Evolutionary conservation across 2,888 invertebrate genomes (phyloP).

Genomic region (Spicauda simplicius): DNA sequence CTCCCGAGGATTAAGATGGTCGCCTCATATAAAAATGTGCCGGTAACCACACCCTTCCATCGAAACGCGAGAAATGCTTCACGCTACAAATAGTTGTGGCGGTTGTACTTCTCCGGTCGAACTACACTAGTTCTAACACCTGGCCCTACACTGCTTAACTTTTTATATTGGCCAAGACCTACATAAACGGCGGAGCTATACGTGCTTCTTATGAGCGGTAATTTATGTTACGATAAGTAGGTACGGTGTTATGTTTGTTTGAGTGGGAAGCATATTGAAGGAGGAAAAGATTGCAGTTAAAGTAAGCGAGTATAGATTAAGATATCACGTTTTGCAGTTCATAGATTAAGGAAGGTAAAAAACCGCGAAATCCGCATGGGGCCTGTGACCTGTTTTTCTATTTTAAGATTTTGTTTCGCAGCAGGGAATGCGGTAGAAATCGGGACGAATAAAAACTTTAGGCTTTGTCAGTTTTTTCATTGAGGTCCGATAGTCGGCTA

Average conservation of each 20-base stretch:
- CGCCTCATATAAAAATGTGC: too few relatives aligned
- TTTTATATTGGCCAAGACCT: too few relatives aligned
- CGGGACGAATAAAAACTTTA: slow-evolving; percentile 12
- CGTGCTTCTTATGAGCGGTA: neutral
- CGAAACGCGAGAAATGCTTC: too few relatives aligned
- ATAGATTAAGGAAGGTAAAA: neutral
- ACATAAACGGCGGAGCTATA: too few relatives aligned
- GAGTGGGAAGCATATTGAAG: neutral
- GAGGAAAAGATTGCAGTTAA: neutral
- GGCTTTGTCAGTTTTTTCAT: slow-evolving; percentile 13
- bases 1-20: too few relatives aligned
- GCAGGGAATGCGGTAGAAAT: slow-evolving; percentile 18
- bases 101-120: too few relatives aligned
- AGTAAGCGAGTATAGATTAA: neutral
- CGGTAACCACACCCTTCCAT: too few relatives aligned
- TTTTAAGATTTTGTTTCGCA: slow-evolving; percentile 5
- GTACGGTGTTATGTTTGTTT: neutral
- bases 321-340: neutral
- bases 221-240: neutral
- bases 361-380: neutral
- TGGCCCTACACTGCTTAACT: too few relatives aligned
- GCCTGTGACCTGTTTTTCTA: slow-evolving; percentile 1
- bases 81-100: too few relatives aligned
- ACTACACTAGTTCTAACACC: too few relatives aligned
- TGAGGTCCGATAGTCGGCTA: slow-evolving; percentile 15